Evolutionary conservation across 2,113 vertebrate genomes (phyloP).

Genomic region (Ardeotis arabs): DNA sequence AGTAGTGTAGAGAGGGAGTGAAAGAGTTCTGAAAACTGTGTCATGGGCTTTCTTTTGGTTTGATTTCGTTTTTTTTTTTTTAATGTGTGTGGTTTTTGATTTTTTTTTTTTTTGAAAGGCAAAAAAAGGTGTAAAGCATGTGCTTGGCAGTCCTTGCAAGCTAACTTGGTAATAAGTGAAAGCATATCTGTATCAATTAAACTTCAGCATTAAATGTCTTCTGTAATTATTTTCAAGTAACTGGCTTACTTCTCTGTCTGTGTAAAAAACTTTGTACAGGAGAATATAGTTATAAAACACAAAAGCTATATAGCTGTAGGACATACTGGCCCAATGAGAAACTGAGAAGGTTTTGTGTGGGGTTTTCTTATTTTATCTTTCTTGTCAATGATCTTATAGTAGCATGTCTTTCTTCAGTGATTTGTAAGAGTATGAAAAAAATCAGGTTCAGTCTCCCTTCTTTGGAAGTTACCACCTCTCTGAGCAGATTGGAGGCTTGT

Average conservation of each 20-base stretch:
- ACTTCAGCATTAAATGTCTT: not conserved
- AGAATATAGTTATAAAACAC: not conserved
- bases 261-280: not conserved
- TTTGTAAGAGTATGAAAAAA: not conserved
- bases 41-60: not conserved
- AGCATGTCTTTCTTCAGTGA: not conserved
- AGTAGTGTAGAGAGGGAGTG: fast-evolving
- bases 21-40: not conserved
- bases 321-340: not conserved
- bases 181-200: not conserved
- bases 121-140: not conserved
- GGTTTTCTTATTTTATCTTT: not conserved
- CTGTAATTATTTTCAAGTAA: not conserved
- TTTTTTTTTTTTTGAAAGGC: not conserved
- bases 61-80: no score
- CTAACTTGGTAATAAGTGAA: not conserved
- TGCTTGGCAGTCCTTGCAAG: not conserved
- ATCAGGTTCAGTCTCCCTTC: not conserved
- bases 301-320: not conserved
- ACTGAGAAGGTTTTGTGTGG: not conserved
- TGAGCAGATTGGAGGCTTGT: not conserved
- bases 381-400: not conserved
- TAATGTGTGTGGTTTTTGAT: no score
- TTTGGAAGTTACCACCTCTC: not conserved
- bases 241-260: not conserved